Conservation (phyloP, 1,140 invertebrate species). For the Mesaphorura yosii region DNA sequence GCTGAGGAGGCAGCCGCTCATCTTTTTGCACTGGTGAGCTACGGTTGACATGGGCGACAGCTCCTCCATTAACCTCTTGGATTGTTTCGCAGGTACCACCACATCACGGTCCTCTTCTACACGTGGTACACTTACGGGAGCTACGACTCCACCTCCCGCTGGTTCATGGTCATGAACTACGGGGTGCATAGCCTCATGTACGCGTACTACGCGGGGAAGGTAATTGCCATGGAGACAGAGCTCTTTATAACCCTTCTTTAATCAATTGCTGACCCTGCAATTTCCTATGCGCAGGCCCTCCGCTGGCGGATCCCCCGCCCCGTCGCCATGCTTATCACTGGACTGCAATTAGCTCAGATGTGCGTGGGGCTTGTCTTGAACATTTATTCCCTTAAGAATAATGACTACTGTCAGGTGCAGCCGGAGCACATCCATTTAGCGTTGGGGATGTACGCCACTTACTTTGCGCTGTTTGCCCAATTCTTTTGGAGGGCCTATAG, state of each 20-base stretch:
- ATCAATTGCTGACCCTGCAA: no score
- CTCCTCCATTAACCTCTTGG: background rate
- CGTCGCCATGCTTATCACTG: slow-evolving; percentile 83
- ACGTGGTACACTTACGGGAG: slow-evolving; percentile 86
- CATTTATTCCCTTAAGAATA: slow-evolving; percentile 51
- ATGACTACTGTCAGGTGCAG: slow-evolving; percentile 23
- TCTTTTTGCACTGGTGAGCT: slow-evolving; percentile 43
- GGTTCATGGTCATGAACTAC: slow-evolving; percentile 96
- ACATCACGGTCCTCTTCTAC: slow-evolving; percentile 81
- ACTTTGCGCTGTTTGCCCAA: slow-evolving; percentile 75
- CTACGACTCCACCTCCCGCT: slow-evolving; percentile 84
- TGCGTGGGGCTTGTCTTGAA: slow-evolving; percentile 85
- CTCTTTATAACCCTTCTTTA: background rate
- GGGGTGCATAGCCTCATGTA: slow-evolving; percentile 49
- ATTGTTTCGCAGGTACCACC: slow-evolving; percentile 59
- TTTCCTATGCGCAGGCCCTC: slow-evolving; percentile 18
- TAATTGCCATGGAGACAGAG: background rate
- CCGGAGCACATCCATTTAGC: slow-evolving; percentile 28
- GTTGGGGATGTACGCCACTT: slow-evolving; percentile 44
- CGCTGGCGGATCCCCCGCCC: slow-evolving; percentile 19
- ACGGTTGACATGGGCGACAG: slow-evolving; percentile 36
- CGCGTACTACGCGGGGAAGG: slow-evolving; percentile 38
- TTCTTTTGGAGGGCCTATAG: slow-evolving; percentile 86
- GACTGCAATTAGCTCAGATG: slow-evolving; percentile 89
- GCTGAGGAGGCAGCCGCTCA: slow-evolving; percentile 47